These are phyloP conservation scores for Oreotrochilus melanogaster DNA, from an alignment of 2,113 vertebrate species.

Conservation along the genomic window DNA sequence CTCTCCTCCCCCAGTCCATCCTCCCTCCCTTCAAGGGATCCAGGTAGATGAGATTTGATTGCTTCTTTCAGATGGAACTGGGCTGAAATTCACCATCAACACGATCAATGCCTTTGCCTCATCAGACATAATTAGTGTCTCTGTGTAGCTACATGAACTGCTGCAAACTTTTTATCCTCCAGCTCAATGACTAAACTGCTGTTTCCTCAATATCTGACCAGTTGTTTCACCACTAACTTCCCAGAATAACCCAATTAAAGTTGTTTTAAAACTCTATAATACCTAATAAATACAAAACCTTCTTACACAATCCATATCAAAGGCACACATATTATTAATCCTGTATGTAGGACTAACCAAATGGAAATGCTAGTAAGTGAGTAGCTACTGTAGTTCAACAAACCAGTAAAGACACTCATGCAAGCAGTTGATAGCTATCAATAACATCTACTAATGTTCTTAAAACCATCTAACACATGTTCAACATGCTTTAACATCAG, in stretches of 20 bases:
- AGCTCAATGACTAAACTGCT: not conserved
- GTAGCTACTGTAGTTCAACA: slow-evolving; percentile 12
- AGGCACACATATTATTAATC: slow-evolving; percentile 41
- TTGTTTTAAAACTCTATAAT: not conserved
- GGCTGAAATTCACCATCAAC: slow-evolving; percentile 6
- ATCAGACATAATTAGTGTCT: slow-evolving; percentile 14
- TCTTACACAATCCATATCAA: slow-evolving; percentile 9
- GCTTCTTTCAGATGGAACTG: not conserved
- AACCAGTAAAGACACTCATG: slow-evolving; percentile 63
- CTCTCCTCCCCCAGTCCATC: not conserved
- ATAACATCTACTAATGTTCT: slow-evolving; percentile 44
- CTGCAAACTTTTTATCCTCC: not conserved
- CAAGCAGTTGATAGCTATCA: slow-evolving; percentile 52
- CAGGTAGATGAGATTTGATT: not conserved
- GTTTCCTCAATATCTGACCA: slow-evolving; percentile 8
- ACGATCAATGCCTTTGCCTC: slow-evolving; percentile 3
- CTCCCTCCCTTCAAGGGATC: not conserved
- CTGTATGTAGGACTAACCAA: not conserved
- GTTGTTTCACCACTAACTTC: slow-evolving; percentile 2
- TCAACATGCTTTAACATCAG: slow-evolving; percentile 35
- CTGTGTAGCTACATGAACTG: not conserved
- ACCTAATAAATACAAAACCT: not conserved
- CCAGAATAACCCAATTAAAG: slow-evolving; percentile 6
- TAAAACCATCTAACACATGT: slow-evolving; percentile 53
- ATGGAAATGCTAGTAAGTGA: slow-evolving; percentile 12